phyloP scores from a whole-genome alignment of 2,888 invertebrate species.

The Allophyes oxyacanthae region DNA sequence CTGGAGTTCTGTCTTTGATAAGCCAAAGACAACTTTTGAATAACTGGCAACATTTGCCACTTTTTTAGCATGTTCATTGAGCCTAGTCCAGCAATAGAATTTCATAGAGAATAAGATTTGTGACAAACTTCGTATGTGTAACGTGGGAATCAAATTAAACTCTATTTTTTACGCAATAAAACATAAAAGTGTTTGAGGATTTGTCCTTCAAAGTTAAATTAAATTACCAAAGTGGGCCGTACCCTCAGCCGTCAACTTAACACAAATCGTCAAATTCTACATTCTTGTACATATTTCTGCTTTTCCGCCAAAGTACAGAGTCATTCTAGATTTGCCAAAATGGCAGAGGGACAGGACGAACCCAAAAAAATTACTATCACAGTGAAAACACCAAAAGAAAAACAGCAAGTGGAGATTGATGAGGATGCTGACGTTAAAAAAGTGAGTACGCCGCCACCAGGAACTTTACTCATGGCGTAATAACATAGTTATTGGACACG shows the following conservation, averaged over 20 bases:
- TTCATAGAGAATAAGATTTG: constrained; percentile 29
- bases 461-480: constrained; percentile 83
- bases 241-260: constrained; percentile 72
- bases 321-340: constrained; percentile 91
- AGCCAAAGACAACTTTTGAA: constrained; percentile 39
- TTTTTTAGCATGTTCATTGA: constrained; percentile 47
- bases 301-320: constrained; percentile 90
- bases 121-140: constrained; percentile 39
- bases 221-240: constrained; percentile 52
- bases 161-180: constrained; percentile 33
- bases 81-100: constrained; percentile 31
- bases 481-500: constrained; percentile 85
- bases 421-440: constrained; percentile 96
- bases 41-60: constrained; percentile 28
- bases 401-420: constrained; percentile 95
- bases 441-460: constrained; percentile 90
- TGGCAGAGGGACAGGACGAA: constrained; percentile 94
- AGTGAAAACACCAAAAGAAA: constrained; percentile 98
- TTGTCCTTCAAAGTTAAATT: constrained; percentile 27
- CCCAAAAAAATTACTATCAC: constrained; percentile 94
- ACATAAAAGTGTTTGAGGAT: constrained; percentile 35
- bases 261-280: constrained; percentile 82
- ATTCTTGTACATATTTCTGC: constrained; percentile 83
- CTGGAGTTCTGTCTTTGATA: neutral
- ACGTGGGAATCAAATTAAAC: constrained; percentile 44